Base-by-base conservation (phyloP, 2,888 invertebrate genomes). In the Ferrisia virgata region DNA sequence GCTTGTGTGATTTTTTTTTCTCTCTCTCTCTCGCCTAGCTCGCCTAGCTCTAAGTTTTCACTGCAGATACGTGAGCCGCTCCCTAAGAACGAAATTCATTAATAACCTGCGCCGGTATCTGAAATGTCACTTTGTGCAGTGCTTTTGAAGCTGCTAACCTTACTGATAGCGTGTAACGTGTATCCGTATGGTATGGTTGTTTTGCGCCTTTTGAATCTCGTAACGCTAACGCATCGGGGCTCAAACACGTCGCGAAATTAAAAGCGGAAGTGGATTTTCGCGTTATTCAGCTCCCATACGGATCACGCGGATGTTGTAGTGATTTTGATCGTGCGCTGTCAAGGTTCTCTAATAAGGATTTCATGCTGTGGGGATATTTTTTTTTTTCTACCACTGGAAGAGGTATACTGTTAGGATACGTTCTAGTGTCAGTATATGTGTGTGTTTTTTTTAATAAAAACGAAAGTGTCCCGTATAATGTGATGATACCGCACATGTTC, bases 21-120 rank as follows among this genome's bases (percentile, higher is more conserved):
- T 11, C 53, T 64, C 18, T 53, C 33, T n/a, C n/a, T n/a, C n/a
- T n/a, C n/a, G n/a, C n/a, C n/a, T n/a, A n/a, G n/a, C n/a, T 82
- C 58, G 33, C 81, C 64, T 39, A 28, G 72, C 83, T 83, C 33
- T 40, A 83, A 83, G 83, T 83, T 83, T 76, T 43, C 40, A 11
- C 31, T 43, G 43, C 40, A 43, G 40, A 83, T 72, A 72, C 72
- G 76, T 76, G 83, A 83, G 69, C 83, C 72, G 64, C 43, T 83
- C 83, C 72, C 83, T 83, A 83, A 83, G 83, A 83, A 83, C 72
- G 83, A 83, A 40, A 76, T 83, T 83, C 83, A 83, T 83, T 83
- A 83, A 83, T 83, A 83, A 83, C 83, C 72, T 40, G 76, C 76
- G 40, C 25, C 31, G 80, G 76, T 72, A 83, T 83, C 83, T 83